phyloP scores from a whole-genome alignment of 2,113 vertebrate genomes.

The Myocastor coypus region DNA sequence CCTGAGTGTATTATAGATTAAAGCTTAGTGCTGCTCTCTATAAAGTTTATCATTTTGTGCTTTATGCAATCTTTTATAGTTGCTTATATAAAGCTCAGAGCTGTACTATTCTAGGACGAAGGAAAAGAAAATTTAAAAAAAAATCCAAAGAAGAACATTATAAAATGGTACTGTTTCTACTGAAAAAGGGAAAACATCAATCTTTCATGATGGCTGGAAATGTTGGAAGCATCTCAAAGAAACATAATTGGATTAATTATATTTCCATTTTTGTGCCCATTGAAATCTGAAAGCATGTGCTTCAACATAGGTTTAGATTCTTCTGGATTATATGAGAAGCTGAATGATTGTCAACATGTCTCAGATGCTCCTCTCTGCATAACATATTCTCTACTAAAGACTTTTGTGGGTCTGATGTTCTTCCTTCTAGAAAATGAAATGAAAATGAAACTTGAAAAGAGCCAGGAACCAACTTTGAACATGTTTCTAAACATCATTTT shows the following conservation, averaged over 20 bases:
- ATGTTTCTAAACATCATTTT: background rate
- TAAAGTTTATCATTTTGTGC: conserved; percentile 43
- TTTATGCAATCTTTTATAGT: conserved; percentile 50
- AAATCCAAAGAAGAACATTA: conserved; percentile 57
- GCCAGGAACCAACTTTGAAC: background rate
- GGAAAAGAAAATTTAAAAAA: background rate
- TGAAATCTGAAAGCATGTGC: background rate
- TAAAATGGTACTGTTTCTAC: conserved; percentile 52
- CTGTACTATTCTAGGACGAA: conserved; percentile 20
- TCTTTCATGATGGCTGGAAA: conserved; percentile 53
- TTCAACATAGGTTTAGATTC: background rate
- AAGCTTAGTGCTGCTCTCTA: conserved; percentile 44
- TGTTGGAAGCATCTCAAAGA: conserved; percentile 59
- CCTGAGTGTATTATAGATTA: conserved; percentile 20
- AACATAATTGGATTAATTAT: conserved; percentile 72
- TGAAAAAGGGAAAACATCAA: conserved; percentile 21
- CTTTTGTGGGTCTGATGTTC: background rate
- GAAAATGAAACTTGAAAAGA: conserved; percentile 34
- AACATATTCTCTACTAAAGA: background rate
- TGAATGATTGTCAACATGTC: conserved; percentile 49
- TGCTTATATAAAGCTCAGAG: conserved; percentile 3
- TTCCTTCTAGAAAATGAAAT: conserved; percentile 15
- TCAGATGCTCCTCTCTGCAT: background rate
- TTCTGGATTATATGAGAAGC: conserved; percentile 35
- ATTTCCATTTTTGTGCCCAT: conserved; percentile 65